phyloP scores from a whole-genome alignment of 2,797 vertebrate species.

The Melanogrammus aeglefinus region DNA sequence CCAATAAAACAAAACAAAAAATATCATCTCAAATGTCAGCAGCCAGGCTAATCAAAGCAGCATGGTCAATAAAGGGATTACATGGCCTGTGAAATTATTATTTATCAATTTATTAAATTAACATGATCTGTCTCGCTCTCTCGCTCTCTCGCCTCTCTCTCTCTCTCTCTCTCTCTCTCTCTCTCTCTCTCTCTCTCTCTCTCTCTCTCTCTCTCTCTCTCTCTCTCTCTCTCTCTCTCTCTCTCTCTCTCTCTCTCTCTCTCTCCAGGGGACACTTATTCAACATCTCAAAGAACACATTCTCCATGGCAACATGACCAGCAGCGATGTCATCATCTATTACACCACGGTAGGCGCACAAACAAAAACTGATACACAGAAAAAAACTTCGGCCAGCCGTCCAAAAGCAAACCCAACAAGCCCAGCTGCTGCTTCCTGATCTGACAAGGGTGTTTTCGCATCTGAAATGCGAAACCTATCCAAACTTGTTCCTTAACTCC shows the following conservation, averaged over 20 bases:
- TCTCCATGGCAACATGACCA: conserved; percentile 87
- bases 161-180: neutral
- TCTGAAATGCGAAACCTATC: neutral
- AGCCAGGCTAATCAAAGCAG: neutral
- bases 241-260: conserved; percentile 2
- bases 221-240: neutral
- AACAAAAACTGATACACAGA: too few relatives aligned
- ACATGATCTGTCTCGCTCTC: neutral
- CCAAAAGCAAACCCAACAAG: neutral
- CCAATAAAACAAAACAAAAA: neutral
- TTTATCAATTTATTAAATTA: neutral
- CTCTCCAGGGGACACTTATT: conserved; percentile 85
- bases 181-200: conserved; percentile 12
- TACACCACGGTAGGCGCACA: conserved; percentile 86
- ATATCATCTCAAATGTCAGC: neutral
- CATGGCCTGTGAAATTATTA: neutral
- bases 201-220: neutral
- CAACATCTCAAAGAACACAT: conserved; percentile 95
- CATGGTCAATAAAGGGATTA: neutral
- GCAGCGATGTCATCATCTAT: conserved; percentile 88
- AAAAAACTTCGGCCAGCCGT: neutral
- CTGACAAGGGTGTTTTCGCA: neutral
- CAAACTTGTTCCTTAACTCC: neutral
- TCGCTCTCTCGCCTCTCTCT: conserved; percentile 9
- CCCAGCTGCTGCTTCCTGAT: neutral